Evolutionary conservation across 2,113 vertebrate species (phyloP).

Genomic region (Charadrius vociferus): DNA sequence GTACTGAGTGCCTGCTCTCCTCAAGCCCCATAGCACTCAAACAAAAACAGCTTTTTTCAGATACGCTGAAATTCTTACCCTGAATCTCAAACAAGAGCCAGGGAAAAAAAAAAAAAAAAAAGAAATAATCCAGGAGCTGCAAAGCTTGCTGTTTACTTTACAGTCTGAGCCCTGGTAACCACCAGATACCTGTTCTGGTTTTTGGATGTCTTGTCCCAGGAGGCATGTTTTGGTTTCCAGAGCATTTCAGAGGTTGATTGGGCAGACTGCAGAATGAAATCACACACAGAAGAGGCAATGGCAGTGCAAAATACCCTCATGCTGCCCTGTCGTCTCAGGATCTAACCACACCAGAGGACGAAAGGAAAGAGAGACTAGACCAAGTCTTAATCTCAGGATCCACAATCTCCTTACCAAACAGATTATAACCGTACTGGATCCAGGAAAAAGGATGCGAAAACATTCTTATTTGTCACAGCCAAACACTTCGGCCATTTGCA

Average conservation of each 20-base stretch:
- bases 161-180: neutral
- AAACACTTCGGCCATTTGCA: neutral
- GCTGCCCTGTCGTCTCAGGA: neutral
- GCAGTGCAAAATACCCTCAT: neutral
- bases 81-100: neutral
- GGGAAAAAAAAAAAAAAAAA: neutral
- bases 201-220: neutral
- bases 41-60: neutral
- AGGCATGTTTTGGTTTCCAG: neutral
- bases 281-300: neutral
- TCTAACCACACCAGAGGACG: neutral
- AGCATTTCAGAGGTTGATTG: neutral
- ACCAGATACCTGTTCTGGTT: neutral
- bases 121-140: neutral
- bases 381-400: neutral
- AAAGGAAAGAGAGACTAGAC: neutral
- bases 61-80: neutral
- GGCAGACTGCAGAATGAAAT: neutral
- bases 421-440: neutral
- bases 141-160: neutral
- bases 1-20: neutral
- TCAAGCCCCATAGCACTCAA: neutral
- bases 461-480: neutral
- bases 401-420: neutral
- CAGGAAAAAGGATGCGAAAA: neutral